Evolutionary conservation across 1,140 invertebrate species (phyloP).

Genomic region (Epicauta chinensis): DNA sequence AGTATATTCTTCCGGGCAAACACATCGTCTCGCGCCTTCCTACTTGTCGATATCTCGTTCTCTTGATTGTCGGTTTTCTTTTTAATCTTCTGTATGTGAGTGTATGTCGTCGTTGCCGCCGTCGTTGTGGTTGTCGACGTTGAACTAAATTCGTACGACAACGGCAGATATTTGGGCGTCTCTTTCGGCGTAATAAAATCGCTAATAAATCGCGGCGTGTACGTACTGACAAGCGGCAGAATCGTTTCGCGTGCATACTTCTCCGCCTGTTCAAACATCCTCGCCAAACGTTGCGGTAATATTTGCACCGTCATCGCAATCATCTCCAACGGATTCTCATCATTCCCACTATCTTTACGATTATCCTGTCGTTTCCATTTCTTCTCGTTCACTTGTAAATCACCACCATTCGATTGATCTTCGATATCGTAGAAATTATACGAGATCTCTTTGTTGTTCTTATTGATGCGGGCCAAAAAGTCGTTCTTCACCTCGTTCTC

Average conservation of each 20-base stretch:
- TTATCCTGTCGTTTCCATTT: slow-evolving; percentile 36
- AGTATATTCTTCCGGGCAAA: slow-evolving; percentile 8
- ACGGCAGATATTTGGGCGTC: slow-evolving; percentile 35
- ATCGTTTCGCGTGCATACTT: slow-evolving; percentile 69
- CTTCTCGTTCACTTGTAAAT: slow-evolving; percentile 30
- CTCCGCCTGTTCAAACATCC: slow-evolving; percentile 72
- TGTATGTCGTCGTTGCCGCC: slow-evolving; percentile 23
- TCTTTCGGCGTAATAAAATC: slow-evolving; percentile 36
- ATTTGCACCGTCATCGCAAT: slow-evolving; percentile 66
- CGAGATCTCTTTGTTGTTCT: slow-evolving; percentile 23
- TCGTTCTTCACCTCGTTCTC: slow-evolving; percentile 15
- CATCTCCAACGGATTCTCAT: slow-evolving; percentile 34
- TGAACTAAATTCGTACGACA: slow-evolving; percentile 13
- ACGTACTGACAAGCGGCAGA: slow-evolving; percentile 65
- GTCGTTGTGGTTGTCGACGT: not conserved
- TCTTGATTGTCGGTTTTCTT: not conserved
- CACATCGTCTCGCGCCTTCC: slow-evolving; percentile 19
- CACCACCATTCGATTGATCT: slow-evolving; percentile 26
- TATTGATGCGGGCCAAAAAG: slow-evolving; percentile 12
- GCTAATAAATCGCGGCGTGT: slow-evolving; percentile 57
- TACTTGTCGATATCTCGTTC: slow-evolving; percentile 9
- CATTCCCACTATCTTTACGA: slow-evolving; percentile 16
- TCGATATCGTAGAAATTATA: slow-evolving; percentile 32
- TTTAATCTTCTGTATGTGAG: slow-evolving; percentile 36
- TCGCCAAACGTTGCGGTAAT: slow-evolving; percentile 65